phyloP scores from a whole-genome alignment of 2,113 vertebrate genomes.

The Reinhardtius hippoglossoides region DNA sequence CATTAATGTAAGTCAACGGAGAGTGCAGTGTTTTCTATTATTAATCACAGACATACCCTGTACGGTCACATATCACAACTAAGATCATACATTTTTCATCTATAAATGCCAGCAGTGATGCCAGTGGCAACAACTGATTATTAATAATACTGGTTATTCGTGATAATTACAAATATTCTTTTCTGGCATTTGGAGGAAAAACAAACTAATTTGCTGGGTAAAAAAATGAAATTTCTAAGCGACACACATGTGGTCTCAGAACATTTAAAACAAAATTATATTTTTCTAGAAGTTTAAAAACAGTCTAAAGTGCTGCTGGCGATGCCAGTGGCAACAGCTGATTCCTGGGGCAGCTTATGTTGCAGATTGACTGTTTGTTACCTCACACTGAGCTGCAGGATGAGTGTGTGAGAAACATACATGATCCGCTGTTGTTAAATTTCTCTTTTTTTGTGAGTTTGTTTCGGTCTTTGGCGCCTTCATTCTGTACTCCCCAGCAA shows the following conservation, averaged over 20 bases:
- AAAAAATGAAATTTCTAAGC: background rate
- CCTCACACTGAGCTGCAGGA: slow-evolving; percentile 29
- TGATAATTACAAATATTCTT: background rate
- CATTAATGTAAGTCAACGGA: background rate
- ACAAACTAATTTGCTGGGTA: slow-evolving; percentile 13
- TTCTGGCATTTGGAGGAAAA: background rate
- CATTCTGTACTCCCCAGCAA: slow-evolving; percentile 21
- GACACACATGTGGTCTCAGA: slow-evolving; percentile 13
- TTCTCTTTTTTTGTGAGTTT: slow-evolving; percentile 23
- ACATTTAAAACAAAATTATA: slow-evolving; percentile 25
- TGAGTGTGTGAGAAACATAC: slow-evolving; percentile 30
- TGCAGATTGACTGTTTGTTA: slow-evolving; percentile 45
- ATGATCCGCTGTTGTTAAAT: slow-evolving; percentile 32
- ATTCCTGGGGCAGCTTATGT: slow-evolving; percentile 35
- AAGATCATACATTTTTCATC: background rate
- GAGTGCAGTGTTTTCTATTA: background rate
- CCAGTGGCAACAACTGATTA: slow-evolving; percentile 18
- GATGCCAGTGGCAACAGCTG: slow-evolving; percentile 47
- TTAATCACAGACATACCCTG: background rate
- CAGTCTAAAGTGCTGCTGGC: slow-evolving; percentile 37
- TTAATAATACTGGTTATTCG: slow-evolving; percentile 28
- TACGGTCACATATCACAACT: slow-evolving; percentile 8
- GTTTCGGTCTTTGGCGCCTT: slow-evolving; percentile 26
- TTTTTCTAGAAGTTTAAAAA: slow-evolving; percentile 16
- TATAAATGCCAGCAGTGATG: slow-evolving; percentile 28